Conservation (phyloP, 2,888 invertebrate genomes). For the Tenodera sinensis region DNA sequence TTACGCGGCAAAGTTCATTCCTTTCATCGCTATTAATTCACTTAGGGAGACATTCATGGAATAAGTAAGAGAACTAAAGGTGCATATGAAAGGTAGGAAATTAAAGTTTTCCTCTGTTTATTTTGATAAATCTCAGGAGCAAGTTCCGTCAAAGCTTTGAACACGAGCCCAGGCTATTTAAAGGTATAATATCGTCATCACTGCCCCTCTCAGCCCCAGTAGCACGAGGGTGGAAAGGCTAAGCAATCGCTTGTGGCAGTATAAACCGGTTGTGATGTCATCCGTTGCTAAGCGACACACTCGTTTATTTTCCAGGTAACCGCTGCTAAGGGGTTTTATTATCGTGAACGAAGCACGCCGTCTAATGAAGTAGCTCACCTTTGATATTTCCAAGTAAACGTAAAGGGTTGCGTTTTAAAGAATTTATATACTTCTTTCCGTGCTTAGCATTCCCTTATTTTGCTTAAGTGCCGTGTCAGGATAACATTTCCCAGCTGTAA, state of each 20-base stretch:
- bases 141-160: background rate
- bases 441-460: too few species aligned
- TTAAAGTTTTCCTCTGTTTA: too few species aligned
- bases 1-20: too few species aligned
- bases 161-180: background rate
- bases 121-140: too few species aligned
- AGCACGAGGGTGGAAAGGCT: background rate
- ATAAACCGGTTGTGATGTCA: background rate
- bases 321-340: background rate
- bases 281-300: background rate
- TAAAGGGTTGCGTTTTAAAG: background rate
- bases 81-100: too few species aligned
- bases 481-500: too few species aligned
- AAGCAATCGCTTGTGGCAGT: background rate
- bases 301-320: background rate
- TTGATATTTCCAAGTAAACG: background rate
- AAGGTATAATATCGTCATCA: background rate
- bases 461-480: too few species aligned
- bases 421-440: background rate
- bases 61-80: too few species aligned
- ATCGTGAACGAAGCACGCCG: background rate
- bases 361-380: background rate
- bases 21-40: too few species aligned
- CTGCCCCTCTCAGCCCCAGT: background rate
- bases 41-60: too few species aligned